phyloP scores from a whole-genome alignment of 2,113 vertebrate genomes.

The Atlantisia rogersi region DNA sequence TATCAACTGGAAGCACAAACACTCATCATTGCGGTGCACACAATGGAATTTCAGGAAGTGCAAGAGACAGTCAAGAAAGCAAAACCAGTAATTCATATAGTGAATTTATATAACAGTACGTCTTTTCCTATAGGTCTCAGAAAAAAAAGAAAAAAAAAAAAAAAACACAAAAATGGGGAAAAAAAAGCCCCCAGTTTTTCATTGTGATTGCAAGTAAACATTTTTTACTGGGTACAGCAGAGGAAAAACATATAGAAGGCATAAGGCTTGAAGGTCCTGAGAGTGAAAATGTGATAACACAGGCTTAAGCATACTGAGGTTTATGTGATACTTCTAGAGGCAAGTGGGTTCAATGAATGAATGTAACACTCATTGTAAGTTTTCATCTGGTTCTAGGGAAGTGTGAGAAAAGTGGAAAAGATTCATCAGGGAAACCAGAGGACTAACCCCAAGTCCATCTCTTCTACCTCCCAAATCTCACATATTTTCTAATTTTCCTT shows the following conservation, averaged over 20 bases:
- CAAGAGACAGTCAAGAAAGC: background rate
- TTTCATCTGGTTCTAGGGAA: background rate
- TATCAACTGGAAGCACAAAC: background rate
- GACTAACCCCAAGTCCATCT: background rate
- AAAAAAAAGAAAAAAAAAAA: background rate
- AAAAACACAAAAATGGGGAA: background rate
- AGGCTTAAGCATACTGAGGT: background rate
- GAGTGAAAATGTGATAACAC: background rate
- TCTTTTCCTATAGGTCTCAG: background rate
- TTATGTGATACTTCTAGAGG: background rate
- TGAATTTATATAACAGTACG: background rate
- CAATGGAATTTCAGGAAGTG: background rate
- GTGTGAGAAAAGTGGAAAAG: background rate
- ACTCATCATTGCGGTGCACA: background rate
- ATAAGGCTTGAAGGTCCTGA: background rate
- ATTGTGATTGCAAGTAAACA: background rate
- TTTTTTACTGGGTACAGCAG: background rate
- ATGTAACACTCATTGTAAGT: background rate
- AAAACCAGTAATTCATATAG: background rate
- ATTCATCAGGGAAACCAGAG: background rate
- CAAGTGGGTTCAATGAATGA: background rate
- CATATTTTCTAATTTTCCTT: background rate
- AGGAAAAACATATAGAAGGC: background rate
- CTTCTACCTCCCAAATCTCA: background rate
- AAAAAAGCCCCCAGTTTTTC: fast-evolving